Evolutionary conservation across 2,888 invertebrate species (phyloP), one percentile per base, ranked within the genome.

Genomic region (Caenorhabditis sp.): DNA sequence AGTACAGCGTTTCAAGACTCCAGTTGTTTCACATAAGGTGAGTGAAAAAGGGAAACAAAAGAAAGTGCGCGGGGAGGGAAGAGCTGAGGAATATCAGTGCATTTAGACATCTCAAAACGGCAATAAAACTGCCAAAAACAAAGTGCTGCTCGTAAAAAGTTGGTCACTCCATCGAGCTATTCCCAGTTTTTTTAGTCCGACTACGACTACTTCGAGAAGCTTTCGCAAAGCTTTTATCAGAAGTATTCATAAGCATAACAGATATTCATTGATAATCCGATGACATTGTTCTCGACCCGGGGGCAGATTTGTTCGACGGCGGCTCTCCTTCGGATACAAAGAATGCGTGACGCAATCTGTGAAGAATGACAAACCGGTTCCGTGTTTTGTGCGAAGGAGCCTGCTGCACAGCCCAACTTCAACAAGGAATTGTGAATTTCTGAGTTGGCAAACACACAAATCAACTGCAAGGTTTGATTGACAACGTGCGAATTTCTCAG

Each of bases 1-100:
- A 50, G 82, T 90, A n/a, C 85, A 89, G 50, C 83, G 90, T 44
- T 89, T 90, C 81, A 87, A 88, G 79, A 86, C 85, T 18, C 84
- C 88, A 9, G 61, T 67, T 11, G 61, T 67, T 13, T 78, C 77
- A 15, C 78, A 79, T 40, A 79, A 79, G 70, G 82, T 82, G 20
- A 62, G 69, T 32, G 9, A 9, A 32, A 32, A 6, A 40, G 11
- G 40, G 40, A 13, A 40, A 13, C 2, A 40, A 11, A 5, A 20
- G 28, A 22, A 37, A n/a, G 26, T 8, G 56, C 44, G 28, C 37
- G 13, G 9, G 32, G 9, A 32, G 4, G 13, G 11, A 13, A 13
- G 6, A 40, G 40, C 2, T 13, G 2, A 5, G n/a, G 28, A 22
- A 37, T 9, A 18, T 8, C 47, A 32, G 28, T 24, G 13, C 60